These are phyloP conservation scores for Syngnathus typhle DNA, from an alignment of 2,113 vertebrate species.

Conservation along the genomic window DNA sequence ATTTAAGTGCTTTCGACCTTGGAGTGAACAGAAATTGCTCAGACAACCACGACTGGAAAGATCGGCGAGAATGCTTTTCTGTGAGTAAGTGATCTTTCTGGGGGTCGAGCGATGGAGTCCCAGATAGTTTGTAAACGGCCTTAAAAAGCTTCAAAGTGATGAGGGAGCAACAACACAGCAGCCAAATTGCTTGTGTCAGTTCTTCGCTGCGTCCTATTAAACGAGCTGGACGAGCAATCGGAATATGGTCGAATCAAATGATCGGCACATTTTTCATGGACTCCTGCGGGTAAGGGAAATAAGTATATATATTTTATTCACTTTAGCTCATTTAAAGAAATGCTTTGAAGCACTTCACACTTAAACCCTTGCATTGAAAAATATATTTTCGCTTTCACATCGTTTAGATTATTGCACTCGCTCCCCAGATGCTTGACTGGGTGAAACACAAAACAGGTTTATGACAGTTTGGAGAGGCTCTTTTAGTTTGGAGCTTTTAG, in stretches of 20 bases:
- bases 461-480: background rate
- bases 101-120: background rate
- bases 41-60: background rate
- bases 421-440: too few relatives aligned
- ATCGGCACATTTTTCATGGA: background rate
- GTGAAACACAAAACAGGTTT: background rate
- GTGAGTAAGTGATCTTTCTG: background rate
- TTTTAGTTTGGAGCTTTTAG: background rate
- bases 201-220: background rate
- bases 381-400: background rate
- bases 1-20: constrained; percentile 1
- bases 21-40: background rate
- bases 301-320: background rate
- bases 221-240: background rate
- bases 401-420: background rate
- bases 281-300: background rate
- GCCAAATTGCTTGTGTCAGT: background rate
- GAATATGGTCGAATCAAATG: background rate
- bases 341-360: background rate
- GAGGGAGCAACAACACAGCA: background rate
- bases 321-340: too few relatives aligned
- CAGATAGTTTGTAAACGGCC: background rate
- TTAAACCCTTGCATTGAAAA: too few relatives aligned
- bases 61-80: background rate
- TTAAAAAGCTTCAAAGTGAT: background rate